Conservation (phyloP, 2,888 invertebrate genomes). For the Phrixothrix hirtus region DNA sequence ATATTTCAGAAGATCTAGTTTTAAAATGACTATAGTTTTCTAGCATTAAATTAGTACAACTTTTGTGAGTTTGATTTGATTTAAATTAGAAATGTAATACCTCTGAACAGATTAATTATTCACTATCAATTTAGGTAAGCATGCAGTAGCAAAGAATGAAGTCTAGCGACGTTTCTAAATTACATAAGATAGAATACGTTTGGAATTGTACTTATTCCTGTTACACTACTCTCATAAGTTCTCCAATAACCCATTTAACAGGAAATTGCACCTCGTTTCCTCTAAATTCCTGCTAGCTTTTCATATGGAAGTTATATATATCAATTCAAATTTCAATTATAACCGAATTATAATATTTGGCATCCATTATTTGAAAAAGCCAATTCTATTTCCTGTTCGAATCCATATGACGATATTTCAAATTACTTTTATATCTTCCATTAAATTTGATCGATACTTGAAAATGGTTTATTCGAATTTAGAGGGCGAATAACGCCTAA, state of each 20-base stretch:
- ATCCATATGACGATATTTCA: not conserved
- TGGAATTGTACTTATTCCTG: constrained; percentile 9
- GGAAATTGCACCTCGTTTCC: constrained; percentile 19
- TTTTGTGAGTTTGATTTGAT: no score
- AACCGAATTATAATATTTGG: constrained; percentile 10
- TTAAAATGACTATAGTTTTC: no score
- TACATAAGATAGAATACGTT: not conserved
- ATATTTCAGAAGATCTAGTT: no score
- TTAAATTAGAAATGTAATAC: no score
- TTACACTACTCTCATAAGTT: constrained; percentile 15
- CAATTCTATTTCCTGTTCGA: constrained; percentile 1
- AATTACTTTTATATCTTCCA: not conserved
- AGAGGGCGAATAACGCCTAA: no score
- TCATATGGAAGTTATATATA: constrained; percentile 11
- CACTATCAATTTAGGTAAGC: no score
- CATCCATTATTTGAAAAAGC: constrained; percentile 6
- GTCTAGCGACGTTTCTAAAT: not conserved
- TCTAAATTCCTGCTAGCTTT: constrained; percentile 8
- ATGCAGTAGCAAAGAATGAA: not conserved
- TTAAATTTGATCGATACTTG: no score
- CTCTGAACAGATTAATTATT: no score
- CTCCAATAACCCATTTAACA: constrained; percentile 18
- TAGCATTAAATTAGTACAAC: no score
- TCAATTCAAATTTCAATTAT: constrained; percentile 17
- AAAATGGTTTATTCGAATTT: no score